phyloP scores from a whole-genome alignment of 2,888 invertebrate species.

The Ceraclea dissimilis region DNA sequence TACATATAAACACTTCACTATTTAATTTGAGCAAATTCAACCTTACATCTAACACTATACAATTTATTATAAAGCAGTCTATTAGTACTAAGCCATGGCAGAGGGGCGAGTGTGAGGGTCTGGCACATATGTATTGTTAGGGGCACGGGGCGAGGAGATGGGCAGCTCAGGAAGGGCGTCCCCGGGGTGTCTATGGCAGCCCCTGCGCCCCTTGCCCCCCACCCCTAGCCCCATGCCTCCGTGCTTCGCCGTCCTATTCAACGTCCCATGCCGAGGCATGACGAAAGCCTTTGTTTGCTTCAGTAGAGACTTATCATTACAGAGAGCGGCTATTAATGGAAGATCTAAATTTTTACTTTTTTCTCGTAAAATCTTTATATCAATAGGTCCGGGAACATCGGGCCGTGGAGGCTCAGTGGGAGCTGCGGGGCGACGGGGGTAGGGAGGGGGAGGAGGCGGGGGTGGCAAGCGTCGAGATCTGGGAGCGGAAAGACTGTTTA shows the following conservation, averaged over 20 bases:
- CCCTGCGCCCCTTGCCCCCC: slow-evolving; percentile 26
- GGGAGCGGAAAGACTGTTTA: slow-evolving; percentile 53
- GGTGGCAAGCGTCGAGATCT: slow-evolving; percentile 46
- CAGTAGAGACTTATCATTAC: slow-evolving; percentile 83
- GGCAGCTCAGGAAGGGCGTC: slow-evolving; percentile 67
- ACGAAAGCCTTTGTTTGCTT: slow-evolving; percentile 85
- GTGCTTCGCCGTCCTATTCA: slow-evolving; percentile 28
- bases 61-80: slow-evolving; percentile 1
- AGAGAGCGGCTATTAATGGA: slow-evolving; percentile 86
- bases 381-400: slow-evolving; percentile 44
- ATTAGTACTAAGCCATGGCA: slow-evolving; percentile 18
- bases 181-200: slow-evolving; percentile 63
- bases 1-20: no score
- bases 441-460: slow-evolving; percentile 47
- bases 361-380: slow-evolving; percentile 77
- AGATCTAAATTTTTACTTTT: slow-evolving; percentile 85
- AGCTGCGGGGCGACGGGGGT: slow-evolving; percentile 44
- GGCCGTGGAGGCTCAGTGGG: slow-evolving; percentile 46
- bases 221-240: slow-evolving; percentile 27
- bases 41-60: slow-evolving; percentile 5
- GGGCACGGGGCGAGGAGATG: slow-evolving; percentile 45
- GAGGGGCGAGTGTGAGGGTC: slow-evolving; percentile 32
- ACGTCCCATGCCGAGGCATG: slow-evolving; percentile 55
- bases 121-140: slow-evolving; percentile 65
- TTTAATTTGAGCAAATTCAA: slow-evolving; percentile 21